Evolutionary conservation across 2,888 invertebrate genomes (phyloP).

Genomic region (Malacosoma neustria): DNA sequence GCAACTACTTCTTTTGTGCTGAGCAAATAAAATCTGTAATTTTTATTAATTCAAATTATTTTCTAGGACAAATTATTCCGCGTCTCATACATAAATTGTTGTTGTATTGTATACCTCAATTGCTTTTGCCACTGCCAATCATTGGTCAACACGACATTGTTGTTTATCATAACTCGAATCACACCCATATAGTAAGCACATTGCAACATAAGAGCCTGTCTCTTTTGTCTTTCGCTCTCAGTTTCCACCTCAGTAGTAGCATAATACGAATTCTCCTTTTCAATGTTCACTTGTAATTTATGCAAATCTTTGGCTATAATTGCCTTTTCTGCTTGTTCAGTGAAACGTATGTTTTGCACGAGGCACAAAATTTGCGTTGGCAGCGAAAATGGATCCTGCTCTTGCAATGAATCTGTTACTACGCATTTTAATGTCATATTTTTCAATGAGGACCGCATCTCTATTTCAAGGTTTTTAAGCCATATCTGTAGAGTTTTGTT

Average conservation of each 20-base stretch:
- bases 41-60: background rate
- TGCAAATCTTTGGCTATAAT: constrained; percentile 79
- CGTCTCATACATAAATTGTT: no score
- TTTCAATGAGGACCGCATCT: constrained; percentile 83
- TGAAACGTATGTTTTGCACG: constrained; percentile 89
- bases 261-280: constrained; percentile 67
- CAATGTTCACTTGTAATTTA: constrained; percentile 61
- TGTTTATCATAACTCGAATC: constrained; percentile 83
- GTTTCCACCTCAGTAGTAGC: constrained; percentile 68
- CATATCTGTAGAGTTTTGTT: no score
- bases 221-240: constrained; percentile 84
- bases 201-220: constrained; percentile 94
- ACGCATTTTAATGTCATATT: constrained; percentile 77
- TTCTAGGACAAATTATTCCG: background rate
- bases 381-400: constrained; percentile 69
- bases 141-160: constrained; percentile 76
- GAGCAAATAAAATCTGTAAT: constrained; percentile 80
- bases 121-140: constrained; percentile 98
- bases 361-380: constrained; percentile 88
- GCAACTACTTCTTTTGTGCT: constrained; percentile 78
- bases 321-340: constrained; percentile 87
- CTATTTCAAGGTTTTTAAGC: constrained; percentile 86
- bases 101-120: no score
- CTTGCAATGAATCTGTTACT: constrained; percentile 58
- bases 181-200: constrained; percentile 93